Percentiles rank a stretch among this genome's conserved stretches.
Conservation (phyloP, 2,888 invertebrate genomes). For the Tethea ocularis region DNA sequence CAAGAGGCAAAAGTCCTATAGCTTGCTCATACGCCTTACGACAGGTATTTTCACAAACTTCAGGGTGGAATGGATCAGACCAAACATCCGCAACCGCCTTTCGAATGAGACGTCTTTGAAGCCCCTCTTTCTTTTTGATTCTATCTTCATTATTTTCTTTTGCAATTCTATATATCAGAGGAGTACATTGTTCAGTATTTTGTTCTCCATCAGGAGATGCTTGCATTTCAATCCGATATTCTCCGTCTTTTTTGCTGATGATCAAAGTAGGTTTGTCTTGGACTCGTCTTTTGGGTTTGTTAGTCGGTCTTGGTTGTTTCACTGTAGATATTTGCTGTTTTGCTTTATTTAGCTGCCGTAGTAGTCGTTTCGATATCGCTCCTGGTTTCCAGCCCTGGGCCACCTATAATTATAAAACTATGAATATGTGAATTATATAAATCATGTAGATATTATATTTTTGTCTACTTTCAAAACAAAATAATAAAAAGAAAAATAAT, state of each 20-base stretch:
- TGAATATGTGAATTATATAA: background rate
- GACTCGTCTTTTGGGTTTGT: constrained; percentile 49
- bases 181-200: constrained; percentile 42
- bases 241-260: constrained; percentile 61
- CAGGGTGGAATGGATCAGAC: constrained; percentile 55
- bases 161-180: constrained; percentile 62
- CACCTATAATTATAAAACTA: constrained; percentile 38
- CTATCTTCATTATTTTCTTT: constrained; percentile 52
- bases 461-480: constrained; percentile 7
- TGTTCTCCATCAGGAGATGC: constrained; percentile 35
- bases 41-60: constrained; percentile 59
- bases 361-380: constrained; percentile 64
- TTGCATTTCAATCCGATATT: constrained; percentile 67
- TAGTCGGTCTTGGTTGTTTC: constrained; percentile 36
- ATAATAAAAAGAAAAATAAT: constrained; percentile 27
- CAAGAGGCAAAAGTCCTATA: constrained; percentile 41
- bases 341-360: constrained; percentile 57
- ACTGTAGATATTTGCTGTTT: constrained; percentile 41
- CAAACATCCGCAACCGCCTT: constrained; percentile 47
- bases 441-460: background rate
- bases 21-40: constrained; percentile 56
- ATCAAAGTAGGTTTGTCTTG: constrained; percentile 63
- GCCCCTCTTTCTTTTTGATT: constrained; percentile 43
- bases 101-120: constrained; percentile 42
- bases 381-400: constrained; percentile 71